These are phyloP conservation scores for Ethmia dodecea DNA, from an alignment of 2,888 invertebrate genomes.

Conservation along the genomic window DNA sequence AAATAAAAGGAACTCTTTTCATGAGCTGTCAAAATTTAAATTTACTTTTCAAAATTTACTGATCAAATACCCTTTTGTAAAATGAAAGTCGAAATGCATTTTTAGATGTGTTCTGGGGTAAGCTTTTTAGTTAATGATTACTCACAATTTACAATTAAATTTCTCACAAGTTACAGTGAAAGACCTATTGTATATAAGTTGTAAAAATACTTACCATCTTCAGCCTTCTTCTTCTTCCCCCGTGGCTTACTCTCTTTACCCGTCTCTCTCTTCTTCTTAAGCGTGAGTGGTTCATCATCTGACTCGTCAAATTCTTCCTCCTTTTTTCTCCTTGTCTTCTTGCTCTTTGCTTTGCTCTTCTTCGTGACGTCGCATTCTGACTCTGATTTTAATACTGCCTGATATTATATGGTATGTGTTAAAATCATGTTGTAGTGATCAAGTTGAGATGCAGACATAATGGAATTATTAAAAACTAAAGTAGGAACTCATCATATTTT, in stretches of 20 bases:
- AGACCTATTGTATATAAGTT: no score
- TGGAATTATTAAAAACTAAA: no score
- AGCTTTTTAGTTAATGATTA: no score
- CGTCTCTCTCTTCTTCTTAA: constrained; percentile 17
- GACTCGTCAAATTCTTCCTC: constrained; percentile 40
- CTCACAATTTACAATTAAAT: no score
- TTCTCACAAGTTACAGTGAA: no score
- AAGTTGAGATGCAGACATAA: no score
- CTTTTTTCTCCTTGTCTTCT: constrained; percentile 19
- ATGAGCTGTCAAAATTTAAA: no score
- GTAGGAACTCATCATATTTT: neutral
- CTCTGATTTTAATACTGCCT: constrained; percentile 21
- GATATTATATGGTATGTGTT: neutral
- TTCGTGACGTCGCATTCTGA: constrained; percentile 8
- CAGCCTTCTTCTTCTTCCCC: constrained; percentile 18
- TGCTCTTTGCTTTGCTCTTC: constrained; percentile 3
- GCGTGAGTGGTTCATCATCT: constrained; percentile 52
- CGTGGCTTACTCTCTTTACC: constrained; percentile 11
- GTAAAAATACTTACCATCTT: constrained; percentile 4
- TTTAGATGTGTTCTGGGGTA: no score
- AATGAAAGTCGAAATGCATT: no score
- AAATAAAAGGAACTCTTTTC: no score
- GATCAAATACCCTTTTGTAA: no score
- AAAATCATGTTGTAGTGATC: neutral
- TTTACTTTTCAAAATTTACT: no score